Percentiles rank a stretch among this genome's conserved stretches.
These are phyloP conservation scores for Heteromyza rotundicornis DNA, from an alignment of 2,888 invertebrate genomes.

Conservation along the genomic window DNA sequence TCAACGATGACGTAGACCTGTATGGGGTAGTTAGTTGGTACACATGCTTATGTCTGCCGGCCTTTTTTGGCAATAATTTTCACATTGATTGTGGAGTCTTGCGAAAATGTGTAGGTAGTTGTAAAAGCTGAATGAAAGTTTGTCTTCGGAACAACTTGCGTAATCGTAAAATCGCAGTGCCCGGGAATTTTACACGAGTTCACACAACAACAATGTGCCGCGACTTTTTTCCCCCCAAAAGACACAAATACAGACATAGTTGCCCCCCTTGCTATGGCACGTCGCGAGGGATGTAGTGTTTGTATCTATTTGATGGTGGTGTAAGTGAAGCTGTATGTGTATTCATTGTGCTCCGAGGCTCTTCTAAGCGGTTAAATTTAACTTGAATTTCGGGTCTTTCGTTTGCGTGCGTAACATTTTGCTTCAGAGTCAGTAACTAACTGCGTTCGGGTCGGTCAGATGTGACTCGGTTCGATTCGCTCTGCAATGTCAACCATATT, in stretches of 20 bases:
- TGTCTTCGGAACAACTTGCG: too few species aligned
- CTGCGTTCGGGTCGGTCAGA: conserved; percentile 3
- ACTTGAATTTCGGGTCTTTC: conserved; percentile 4
- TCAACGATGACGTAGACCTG: too few species aligned
- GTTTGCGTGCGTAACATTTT: background rate
- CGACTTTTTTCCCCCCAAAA: conserved; percentile 6
- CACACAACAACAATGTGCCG: conserved; percentile 13
- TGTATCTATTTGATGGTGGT: background rate
- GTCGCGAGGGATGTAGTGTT: background rate
- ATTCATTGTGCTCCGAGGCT: conserved; percentile 4
- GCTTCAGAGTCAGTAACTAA: conserved; percentile 10
- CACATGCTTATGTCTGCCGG: too few species aligned
- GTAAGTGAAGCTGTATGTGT: background rate
- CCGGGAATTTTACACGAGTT: conserved; percentile 11
- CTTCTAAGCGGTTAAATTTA: conserved; percentile 19
- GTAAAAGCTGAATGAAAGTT: too few species aligned
- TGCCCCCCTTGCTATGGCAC: background rate
- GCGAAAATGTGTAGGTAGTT: background rate
- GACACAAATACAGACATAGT: background rate
- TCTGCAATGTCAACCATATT: background rate
- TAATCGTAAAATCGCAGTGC: background rate
- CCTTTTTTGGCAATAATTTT: too few species aligned
- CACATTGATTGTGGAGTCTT: background rate
- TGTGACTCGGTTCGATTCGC: background rate
- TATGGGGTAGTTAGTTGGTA: too few species aligned